phyloP scores from a whole-genome alignment of 1,140 invertebrate species.

The Elymnias hypermnestra region DNA sequence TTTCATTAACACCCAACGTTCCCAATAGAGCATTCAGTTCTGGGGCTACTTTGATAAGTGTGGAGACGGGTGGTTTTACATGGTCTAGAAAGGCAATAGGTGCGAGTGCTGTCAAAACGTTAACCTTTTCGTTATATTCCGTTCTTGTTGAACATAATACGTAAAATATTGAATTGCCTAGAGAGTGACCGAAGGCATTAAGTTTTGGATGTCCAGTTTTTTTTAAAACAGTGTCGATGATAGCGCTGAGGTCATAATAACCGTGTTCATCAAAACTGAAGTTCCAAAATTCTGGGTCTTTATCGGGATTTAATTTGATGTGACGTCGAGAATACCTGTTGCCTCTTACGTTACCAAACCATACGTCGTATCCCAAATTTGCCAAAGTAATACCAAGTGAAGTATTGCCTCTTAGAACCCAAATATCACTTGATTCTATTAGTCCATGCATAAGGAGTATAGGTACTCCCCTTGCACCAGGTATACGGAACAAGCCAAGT shows the following conservation, averaged over 20 bases:
- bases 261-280: slow-evolving; percentile 79
- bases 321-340: slow-evolving; percentile 81
- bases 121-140: slow-evolving; percentile 72
- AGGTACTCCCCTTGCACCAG: slow-evolving; percentile 36
- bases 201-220: slow-evolving; percentile 63
- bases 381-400: slow-evolving; percentile 59
- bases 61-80: slow-evolving; percentile 5
- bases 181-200: slow-evolving; percentile 64
- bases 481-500: slow-evolving; percentile 79
- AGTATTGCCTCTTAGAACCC: slow-evolving; percentile 74
- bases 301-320: slow-evolving; percentile 55
- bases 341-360: slow-evolving; percentile 83
- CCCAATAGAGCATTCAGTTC: slow-evolving; percentile 1
- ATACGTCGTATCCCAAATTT: slow-evolving; percentile 79
- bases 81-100: slow-evolving; percentile 23
- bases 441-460: slow-evolving; percentile 85
- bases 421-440: slow-evolving; percentile 81
- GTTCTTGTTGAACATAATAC: slow-evolving; percentile 64
- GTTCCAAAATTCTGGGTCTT: slow-evolving; percentile 75
- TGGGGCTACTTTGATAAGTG: not conserved
- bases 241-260: slow-evolving; percentile 79
- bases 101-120: slow-evolving; percentile 26
- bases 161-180: slow-evolving; percentile 78
- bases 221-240: slow-evolving; percentile 78
- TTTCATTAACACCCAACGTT: not conserved